phyloP scores from a whole-genome alignment of 2,888 invertebrate species.

The Tetheella fluctuosa region DNA sequence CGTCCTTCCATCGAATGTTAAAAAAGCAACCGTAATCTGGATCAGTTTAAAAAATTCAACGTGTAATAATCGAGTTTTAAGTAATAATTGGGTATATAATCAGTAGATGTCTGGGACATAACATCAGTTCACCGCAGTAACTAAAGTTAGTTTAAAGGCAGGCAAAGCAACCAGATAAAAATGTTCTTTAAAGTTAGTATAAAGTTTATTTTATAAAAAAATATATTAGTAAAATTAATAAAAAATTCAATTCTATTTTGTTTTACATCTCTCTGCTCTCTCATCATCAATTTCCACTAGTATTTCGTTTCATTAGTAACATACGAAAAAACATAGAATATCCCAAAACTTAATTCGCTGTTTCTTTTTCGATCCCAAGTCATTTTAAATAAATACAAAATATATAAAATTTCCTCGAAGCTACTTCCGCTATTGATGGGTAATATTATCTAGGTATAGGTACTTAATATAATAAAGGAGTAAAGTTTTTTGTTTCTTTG shows the following conservation, averaged over 20 bases:
- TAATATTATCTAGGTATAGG: too few species aligned
- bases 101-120: constrained; percentile 24
- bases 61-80: constrained; percentile 21
- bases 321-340: too few species aligned
- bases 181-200: constrained; percentile 38
- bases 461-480: too few species aligned
- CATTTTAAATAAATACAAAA: too few species aligned
- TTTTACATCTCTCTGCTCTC: too few species aligned
- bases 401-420: too few species aligned
- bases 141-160: constrained; percentile 25
- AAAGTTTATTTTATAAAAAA: constrained; percentile 9
- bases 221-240: constrained; percentile 9
- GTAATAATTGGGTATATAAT: constrained; percentile 43
- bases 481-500: too few species aligned
- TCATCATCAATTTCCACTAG: too few species aligned
- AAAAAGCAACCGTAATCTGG: constrained; percentile 30
- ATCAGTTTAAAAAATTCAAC: constrained; percentile 35
- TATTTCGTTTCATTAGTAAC: too few species aligned
- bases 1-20: constrained; percentile 36
- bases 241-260: background rate
- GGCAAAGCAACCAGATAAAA: constrained; percentile 22
- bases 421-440: too few species aligned
- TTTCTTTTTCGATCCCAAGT: too few species aligned
- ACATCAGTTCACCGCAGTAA: constrained; percentile 35
- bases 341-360: too few species aligned